Conservation (phyloP, 2,113 vertebrate genomes). For the Elgaria multicarinata region DNA sequence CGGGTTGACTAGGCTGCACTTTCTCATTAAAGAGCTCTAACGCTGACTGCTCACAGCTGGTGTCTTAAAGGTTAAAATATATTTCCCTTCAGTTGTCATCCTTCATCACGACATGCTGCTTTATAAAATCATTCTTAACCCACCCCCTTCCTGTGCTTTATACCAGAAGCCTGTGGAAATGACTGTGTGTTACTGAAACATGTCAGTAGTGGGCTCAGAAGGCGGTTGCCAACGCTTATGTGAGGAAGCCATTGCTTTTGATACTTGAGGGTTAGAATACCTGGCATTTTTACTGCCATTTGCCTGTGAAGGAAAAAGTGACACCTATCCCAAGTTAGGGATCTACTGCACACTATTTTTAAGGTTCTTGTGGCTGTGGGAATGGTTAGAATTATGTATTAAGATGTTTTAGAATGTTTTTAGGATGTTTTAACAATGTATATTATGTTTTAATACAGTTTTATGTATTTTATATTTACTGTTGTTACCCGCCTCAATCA, state of each 20-base stretch:
- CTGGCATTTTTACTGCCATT: neutral
- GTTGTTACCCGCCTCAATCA: too few species aligned
- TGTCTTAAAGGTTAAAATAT: conserved; percentile 17
- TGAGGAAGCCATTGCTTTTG: neutral
- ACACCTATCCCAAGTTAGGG: neutral
- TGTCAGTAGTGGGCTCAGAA: fast-evolving
- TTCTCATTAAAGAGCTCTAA: conserved; percentile 15
- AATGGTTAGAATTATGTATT: too few species aligned
- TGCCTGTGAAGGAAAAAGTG: neutral
- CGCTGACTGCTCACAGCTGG: neutral
- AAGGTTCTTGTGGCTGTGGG: too few species aligned
- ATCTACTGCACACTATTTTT: neutral
- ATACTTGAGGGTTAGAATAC: neutral
- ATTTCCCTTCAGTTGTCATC: conserved; percentile 5
- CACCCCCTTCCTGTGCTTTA: neutral
- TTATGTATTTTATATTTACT: too few species aligned
- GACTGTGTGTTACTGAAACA: neutral
- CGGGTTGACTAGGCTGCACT: neutral
- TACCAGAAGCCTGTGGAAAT: conserved; percentile 5
- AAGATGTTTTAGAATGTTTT: too few species aligned
- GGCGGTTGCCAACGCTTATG: neutral
- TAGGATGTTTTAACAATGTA: too few species aligned
- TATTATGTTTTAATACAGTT: too few species aligned
- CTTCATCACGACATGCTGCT: neutral
- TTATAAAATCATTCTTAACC: neutral